These are phyloP conservation scores for Tetranychus cinnabarinus DNA, from an alignment of 1,140 invertebrate species.

Conservation along the genomic window DNA sequence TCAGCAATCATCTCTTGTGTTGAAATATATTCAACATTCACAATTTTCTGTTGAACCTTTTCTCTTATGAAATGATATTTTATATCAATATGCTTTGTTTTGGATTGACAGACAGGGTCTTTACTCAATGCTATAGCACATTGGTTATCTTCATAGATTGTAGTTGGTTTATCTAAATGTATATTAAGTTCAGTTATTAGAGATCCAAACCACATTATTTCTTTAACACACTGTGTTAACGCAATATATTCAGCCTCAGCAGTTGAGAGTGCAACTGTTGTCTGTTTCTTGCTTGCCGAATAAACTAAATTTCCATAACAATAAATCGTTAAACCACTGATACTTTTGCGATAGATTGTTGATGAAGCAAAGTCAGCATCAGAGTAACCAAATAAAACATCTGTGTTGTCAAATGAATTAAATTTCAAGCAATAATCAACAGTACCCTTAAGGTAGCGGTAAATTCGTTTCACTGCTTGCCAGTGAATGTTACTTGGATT, in stretches of 20 bases:
- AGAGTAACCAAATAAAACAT: not conserved
- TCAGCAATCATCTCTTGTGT: conserved; percentile 17
- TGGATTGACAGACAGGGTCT: conserved; percentile 20
- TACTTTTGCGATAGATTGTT: conserved; percentile 9
- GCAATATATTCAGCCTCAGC: conserved; percentile 7
- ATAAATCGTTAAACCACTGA: not conserved
- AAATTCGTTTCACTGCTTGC: conserved; percentile 13
- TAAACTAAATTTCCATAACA: not conserved
- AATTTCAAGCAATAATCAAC: conserved; percentile 8
- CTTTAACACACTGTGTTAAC: not conserved
- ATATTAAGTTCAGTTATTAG: not conserved
- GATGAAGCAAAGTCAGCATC: conserved; percentile 18
- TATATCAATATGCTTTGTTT: conserved; percentile 21
- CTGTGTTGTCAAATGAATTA: too few relatives aligned
- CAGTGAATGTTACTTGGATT: conserved; percentile 11
- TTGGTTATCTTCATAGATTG: conserved; percentile 16
- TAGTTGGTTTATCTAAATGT: not conserved
- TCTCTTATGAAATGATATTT: conserved; percentile 20
- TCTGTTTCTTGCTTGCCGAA: conserved; percentile 5
- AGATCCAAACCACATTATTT: conserved; percentile 4
- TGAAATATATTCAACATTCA: not conserved
- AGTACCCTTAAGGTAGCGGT: conserved; percentile 17
- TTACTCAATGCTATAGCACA: conserved; percentile 16
- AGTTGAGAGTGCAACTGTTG: conserved; percentile 2
- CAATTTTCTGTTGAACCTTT: conserved; percentile 10